Base-by-base conservation (phyloP, 2,113 vertebrate species). In the Upupa epops region DNA sequence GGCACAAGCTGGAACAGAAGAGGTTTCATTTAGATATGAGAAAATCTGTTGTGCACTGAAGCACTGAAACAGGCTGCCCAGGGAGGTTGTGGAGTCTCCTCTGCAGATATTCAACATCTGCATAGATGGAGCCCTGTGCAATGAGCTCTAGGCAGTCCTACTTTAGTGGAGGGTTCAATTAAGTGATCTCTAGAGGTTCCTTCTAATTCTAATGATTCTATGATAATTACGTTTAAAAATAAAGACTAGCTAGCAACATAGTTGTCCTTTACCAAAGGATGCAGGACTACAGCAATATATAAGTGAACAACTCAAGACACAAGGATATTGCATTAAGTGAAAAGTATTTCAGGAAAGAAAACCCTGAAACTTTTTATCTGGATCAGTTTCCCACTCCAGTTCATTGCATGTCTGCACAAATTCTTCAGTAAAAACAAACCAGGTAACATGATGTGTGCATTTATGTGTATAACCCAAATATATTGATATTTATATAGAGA, bases 371-470 rank as follows among this genome's bases (percentile, higher is more conserved):
- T 72, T 76, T 68, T 66, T 36, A 82, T 22, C 24, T 51, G 14
- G 13, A 61, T 85, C 34, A 37, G 24, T 56, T 89, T 46, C 37
- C 37, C 52, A 54, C 12, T 36, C 9, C 17, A 73, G 31, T 60
- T 65, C 29, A 63, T 28, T 40, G 29, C 29, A 42, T 19, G 24
- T 25, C 60, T 63, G 37, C 17, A 20, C 37, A 64, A 72, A 72
- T 32, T 40, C 48, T 46, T 72, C 40, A 40, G 13, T 28, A 29
- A 86, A 36, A 86, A 71, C 8, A 26, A 54, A 37, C 60, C 76
- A 46, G 13, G 0, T 54, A 55, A 56, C 16, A 31, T 9, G n/a
- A 77, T 11, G 13, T n/a, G 2, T 3, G 1, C 31, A 48, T 55
- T 40, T 70, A 40, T 8, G 17, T 46, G 18, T 28, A 3, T 40